A percentile compares a stretch with the other conserved stretches of the same genome.
phyloP scores from a whole-genome alignment of 2,113 vertebrate genomes.

The Columba janthina region DNA sequence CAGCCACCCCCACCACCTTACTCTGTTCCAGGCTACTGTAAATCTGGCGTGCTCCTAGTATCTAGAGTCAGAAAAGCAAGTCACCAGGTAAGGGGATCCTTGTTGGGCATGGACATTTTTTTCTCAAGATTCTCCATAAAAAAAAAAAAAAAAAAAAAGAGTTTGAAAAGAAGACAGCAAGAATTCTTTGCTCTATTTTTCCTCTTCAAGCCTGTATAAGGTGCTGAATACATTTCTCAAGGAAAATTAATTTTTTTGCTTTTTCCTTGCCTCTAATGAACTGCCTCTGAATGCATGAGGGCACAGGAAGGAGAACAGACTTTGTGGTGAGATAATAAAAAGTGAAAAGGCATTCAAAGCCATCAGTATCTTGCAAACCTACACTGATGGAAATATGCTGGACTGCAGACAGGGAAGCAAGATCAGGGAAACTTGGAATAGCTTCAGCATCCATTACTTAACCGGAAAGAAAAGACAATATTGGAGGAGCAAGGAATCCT shows the following conservation, averaged over 20 bases:
- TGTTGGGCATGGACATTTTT: neutral
- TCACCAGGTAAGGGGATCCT: neutral
- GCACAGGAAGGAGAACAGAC: constrained; percentile 47
- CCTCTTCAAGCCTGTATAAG: neutral
- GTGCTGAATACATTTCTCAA: constrained; percentile 31
- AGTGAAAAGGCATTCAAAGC: constrained; percentile 50
- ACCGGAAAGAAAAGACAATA: neutral
- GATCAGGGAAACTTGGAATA: neutral
- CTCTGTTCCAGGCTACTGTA: neutral
- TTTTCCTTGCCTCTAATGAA: constrained; percentile 57
- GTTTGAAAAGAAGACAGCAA: neutral
- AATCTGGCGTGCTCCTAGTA: neutral
- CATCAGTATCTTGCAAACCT: constrained; percentile 38
- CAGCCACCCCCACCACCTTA: neutral
- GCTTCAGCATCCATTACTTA: neutral
- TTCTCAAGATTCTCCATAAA: neutral
- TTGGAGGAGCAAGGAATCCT: neutral
- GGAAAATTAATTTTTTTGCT: constrained; percentile 64
- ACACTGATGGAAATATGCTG: constrained; percentile 38
- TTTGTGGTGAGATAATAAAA: constrained; percentile 45
- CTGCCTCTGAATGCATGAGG: constrained; percentile 31
- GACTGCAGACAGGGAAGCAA: neutral
- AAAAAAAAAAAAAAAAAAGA: neutral
- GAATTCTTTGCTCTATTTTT: neutral
- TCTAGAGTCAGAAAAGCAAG: neutral